Evolutionary conservation across 2,888 invertebrate genomes (phyloP), one percentile per base, ranked within the genome.

Genomic region (Patella depressa): DNA sequence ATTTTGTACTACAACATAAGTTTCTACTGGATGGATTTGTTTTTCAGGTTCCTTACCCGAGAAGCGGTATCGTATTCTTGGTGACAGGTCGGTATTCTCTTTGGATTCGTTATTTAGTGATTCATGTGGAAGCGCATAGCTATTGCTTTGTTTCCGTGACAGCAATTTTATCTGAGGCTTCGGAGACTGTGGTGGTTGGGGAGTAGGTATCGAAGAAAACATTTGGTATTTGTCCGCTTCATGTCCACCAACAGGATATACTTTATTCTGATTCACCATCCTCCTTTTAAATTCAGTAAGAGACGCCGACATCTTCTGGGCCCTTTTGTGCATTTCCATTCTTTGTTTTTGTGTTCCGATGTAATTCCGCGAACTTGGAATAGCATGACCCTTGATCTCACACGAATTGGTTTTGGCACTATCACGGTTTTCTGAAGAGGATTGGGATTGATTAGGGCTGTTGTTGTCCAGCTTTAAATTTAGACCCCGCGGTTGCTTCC

Each of bases 11-110:
- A 65, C 19, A 19, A 65, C 65, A 24, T 65, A 65, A 9, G 65
- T 65, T 65, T 65, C 65, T 65, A 65, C 65, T 19, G 65, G 19
- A 65, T 65, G 65, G 14, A 65, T 19, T 24, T 65, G 65, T 19
- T 19, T 65, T 11, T 19, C 24, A 19, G 19, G 11, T 12, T 65
- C 65, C 14, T 24, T 19, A 19, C 19, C 24, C 65, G 65, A 24
- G 14, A 65, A 24, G 14, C 65, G 65, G 19, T 65, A 65, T 11
- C 19, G 19, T 65, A 24, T 19, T 65, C 24, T 65, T 11, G 65
- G 65, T 24, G 65, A 65, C 14, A 12, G 19, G 19, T 65, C 65
- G 24, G 65, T 19, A 45, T 45, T 45, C 45, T 45, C 45, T 45
- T 7, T 45, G 9, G 45, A 45, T 1, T 45, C 45, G 45, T 45